phyloP scores from a whole-genome alignment of 2,797 vertebrate genomes.

The Lepilemur septentrionalis region DNA sequence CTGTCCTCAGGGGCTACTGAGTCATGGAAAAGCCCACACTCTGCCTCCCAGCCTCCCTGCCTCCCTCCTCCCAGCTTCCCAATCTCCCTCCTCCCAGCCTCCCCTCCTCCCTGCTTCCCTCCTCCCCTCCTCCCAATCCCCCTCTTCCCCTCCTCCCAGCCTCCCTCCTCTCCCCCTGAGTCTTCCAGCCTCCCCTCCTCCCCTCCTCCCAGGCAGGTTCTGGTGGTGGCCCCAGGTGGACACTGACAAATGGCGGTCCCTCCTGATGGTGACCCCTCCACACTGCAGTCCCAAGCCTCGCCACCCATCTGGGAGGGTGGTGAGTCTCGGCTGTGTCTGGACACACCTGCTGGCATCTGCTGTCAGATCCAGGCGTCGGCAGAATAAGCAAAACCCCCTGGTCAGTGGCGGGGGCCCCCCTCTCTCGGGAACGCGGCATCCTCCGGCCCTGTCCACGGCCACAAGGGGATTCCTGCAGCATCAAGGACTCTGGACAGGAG shows the following conservation, averaged over 20 bases:
- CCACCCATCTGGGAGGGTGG: fast-evolving
- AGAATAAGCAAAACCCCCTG: fast-evolving
- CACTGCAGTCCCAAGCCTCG: not conserved
- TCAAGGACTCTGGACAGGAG: fast-evolving
- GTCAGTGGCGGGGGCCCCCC: not conserved
- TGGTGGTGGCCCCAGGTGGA: fast-evolving
- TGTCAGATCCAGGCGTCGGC: not conserved
- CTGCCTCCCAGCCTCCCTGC: not conserved
- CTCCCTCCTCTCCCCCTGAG: too few relatives aligned
- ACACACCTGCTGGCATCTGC: not conserved
- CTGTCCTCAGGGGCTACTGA: not conserved
- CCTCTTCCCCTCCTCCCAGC: fast-evolving
- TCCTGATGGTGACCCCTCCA: not conserved
- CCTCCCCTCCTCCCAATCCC: not conserved
- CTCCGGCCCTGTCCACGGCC: not conserved
- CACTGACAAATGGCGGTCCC: fast-evolving
- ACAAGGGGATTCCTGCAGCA: fast-evolving
- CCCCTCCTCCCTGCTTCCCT: not conserved
- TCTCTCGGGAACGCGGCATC: not conserved
- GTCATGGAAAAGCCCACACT: not conserved
- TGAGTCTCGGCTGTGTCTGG: not conserved
- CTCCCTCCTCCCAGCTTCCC: not conserved
- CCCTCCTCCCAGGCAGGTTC: not conserved
- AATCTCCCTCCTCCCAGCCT: not conserved
- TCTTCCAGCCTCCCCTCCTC: not conserved